phyloP scores from a whole-genome alignment of 2,797 vertebrate species.

The Neosalanx taihuensis region DNA sequence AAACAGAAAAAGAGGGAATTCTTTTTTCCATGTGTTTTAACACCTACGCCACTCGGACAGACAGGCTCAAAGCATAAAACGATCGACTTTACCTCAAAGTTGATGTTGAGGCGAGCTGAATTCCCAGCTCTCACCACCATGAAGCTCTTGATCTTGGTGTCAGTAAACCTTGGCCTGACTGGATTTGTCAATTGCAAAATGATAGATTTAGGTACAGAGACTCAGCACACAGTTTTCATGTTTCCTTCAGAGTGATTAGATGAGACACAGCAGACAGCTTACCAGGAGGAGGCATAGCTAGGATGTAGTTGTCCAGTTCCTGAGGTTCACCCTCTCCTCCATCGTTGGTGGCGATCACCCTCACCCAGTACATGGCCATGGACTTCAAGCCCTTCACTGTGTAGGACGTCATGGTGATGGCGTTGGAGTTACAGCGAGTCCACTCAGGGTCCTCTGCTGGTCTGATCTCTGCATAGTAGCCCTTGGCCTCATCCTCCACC shows the following conservation, averaged over 20 bases:
- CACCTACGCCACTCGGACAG: neutral
- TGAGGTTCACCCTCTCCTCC: conserved; percentile 72
- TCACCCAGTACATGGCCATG: conserved; percentile 78
- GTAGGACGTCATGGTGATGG: conserved; percentile 64
- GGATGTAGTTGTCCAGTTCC: conserved; percentile 71
- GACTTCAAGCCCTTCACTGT: conserved; percentile 81
- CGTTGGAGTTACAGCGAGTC: conserved; percentile 76
- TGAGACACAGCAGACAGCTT: neutral
- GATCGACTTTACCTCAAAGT: conserved; percentile 79
- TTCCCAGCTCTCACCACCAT: conserved; percentile 83
- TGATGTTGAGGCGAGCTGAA: conserved; percentile 75
- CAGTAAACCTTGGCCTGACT: conserved; percentile 83
- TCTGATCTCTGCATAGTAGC: conserved; percentile 84
- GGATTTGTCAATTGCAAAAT: conserved; percentile 21
- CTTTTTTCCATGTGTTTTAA: neutral
- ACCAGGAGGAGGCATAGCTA: conserved; percentile 64
- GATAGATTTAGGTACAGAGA: neutral
- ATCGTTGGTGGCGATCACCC: conserved; percentile 75
- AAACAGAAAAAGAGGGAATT: too few species aligned
- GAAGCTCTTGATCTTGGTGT: conserved; percentile 75
- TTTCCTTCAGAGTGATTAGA: neutral
- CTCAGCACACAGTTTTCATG: neutral
- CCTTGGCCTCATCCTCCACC: conserved; percentile 73
- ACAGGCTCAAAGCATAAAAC: conserved; percentile 4
- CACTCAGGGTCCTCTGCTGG: conserved; percentile 76